These are phyloP conservation scores for Parazoanthus atlanticus DNA, from an alignment of 92 coral and sea anemone species.

Conservation along the genomic window DNA sequence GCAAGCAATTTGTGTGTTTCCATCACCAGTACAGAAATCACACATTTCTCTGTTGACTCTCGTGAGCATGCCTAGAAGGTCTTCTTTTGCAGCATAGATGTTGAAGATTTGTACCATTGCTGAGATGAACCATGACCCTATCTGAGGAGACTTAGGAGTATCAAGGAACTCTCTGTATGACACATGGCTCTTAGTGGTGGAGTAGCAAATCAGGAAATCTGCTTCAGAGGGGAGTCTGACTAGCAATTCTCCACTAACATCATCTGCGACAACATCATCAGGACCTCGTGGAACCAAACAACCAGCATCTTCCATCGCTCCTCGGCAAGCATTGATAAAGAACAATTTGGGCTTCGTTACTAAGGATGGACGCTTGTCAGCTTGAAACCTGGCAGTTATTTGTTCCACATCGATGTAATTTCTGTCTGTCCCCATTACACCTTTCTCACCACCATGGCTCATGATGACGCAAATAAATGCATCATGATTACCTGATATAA, in stretches of 20 bases:
- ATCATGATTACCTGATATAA: constrained; percentile 75
- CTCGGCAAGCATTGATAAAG: constrained; percentile 94
- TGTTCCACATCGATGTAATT: constrained; percentile 68
- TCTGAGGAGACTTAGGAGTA: constrained; percentile 17
- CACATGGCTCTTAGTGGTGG: constrained; percentile 77
- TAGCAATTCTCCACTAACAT: constrained; percentile 52
- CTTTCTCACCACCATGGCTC: constrained; percentile 86
- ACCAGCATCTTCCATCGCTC: constrained; percentile 74
- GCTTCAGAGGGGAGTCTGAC: constrained; percentile 88
- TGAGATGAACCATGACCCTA: constrained; percentile 94
- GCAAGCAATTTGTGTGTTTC: constrained; percentile 85
- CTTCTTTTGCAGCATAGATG: constrained; percentile 73
- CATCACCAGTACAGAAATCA: constrained; percentile 54
- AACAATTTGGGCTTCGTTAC: constrained; percentile 89
- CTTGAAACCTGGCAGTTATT: constrained; percentile 77
- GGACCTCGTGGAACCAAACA: constrained; percentile 41
- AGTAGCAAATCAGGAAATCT: constrained; percentile 85
- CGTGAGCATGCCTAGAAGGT: constrained; percentile 87
- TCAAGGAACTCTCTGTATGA: constrained; percentile 63
- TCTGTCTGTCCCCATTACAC: constrained; percentile 67
- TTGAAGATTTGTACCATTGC: constrained; percentile 69
- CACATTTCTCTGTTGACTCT: constrained; percentile 84
- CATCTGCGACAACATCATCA: constrained; percentile 42
- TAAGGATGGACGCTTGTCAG: constrained; percentile 65
- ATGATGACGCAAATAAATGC: constrained; percentile 82